phyloP scores from a whole-genome alignment of 2,797 vertebrate species.

The Etheostoma nigrum region DNA sequence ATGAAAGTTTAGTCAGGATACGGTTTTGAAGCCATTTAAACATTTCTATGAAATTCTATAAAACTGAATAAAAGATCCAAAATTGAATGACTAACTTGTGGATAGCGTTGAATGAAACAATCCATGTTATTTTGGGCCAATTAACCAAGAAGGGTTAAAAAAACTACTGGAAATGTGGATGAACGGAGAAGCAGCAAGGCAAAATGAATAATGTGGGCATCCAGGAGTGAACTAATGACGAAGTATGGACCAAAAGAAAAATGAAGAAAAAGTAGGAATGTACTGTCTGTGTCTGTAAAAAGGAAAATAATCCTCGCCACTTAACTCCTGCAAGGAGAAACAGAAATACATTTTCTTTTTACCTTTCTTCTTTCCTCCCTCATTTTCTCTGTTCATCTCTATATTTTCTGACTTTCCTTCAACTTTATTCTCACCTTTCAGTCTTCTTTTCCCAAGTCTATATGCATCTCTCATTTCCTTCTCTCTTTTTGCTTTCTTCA shows the following conservation, averaged over 20 bases:
- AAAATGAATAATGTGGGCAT: conserved; percentile 19
- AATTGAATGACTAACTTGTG: no score
- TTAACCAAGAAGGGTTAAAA: neutral
- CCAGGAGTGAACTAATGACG: neutral
- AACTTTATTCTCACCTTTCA: neutral
- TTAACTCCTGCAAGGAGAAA: conserved; percentile 51
- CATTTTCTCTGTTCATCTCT: neutral
- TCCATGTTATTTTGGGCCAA: no score
- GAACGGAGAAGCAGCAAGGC: neutral
- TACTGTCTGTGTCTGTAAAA: neutral
- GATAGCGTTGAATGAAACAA: no score
- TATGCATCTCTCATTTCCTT: neutral
- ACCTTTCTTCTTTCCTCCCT: neutral
- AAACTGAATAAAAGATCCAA: no score
- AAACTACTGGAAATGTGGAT: neutral
- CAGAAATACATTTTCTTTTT: neutral
- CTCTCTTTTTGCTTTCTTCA: neutral
- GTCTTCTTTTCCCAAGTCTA: neutral
- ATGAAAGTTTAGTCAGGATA: no score
- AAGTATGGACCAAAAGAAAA: neutral
- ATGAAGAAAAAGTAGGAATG: conserved; percentile 11
- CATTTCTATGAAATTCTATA: no score
- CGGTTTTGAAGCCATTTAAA: no score
- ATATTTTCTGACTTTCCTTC: neutral
- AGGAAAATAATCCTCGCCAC: conserved; percentile 28